Evolutionary conservation across 2,797 vertebrate genomes (phyloP).

Genomic region (Lepidocolaptes lacrymiger): DNA sequence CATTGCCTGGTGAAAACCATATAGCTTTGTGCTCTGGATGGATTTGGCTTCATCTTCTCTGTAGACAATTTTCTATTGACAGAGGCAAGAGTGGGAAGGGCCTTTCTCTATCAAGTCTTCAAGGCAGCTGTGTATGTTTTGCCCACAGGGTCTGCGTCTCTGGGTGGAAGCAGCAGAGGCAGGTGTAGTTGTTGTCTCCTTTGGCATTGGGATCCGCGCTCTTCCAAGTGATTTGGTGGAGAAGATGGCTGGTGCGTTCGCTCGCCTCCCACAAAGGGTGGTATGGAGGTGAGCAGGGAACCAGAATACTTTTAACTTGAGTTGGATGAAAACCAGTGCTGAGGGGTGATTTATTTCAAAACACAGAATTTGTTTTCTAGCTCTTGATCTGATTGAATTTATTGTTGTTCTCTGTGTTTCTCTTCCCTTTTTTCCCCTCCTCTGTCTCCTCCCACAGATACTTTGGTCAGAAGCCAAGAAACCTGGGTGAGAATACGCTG

Average conservation of each 20-base stretch:
- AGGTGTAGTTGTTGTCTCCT: slow-evolving; percentile 77
- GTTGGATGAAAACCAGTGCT: neutral
- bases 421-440: neutral
- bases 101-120: neutral
- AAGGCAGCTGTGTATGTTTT: slow-evolving; percentile 1
- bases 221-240: slow-evolving; percentile 53
- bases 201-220: slow-evolving; percentile 66
- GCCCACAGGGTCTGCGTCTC: slow-evolving; percentile 52
- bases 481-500: slow-evolving; percentile 69
- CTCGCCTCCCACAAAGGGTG: slow-evolving; percentile 69
- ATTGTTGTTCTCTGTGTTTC: neutral
- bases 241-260: slow-evolving; percentile 63
- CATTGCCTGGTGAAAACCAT: fast-evolving
- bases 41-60: neutral
- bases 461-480: slow-evolving; percentile 60
- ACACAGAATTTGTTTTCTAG: neutral
- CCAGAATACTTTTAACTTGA: neutral
- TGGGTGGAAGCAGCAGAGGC: slow-evolving; percentile 69
- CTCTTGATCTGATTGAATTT: neutral
- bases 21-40: neutral
- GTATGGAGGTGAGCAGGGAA: slow-evolving; percentile 67
- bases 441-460: slow-evolving; percentile 40
- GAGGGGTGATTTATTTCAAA: neutral
- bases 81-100: neutral
- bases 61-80: neutral